A percentile compares a stretch with the other conserved stretches of the same genome.
Evolutionary conservation across 2,888 invertebrate species (phyloP).

Genomic region (Phortica magna): DNA sequence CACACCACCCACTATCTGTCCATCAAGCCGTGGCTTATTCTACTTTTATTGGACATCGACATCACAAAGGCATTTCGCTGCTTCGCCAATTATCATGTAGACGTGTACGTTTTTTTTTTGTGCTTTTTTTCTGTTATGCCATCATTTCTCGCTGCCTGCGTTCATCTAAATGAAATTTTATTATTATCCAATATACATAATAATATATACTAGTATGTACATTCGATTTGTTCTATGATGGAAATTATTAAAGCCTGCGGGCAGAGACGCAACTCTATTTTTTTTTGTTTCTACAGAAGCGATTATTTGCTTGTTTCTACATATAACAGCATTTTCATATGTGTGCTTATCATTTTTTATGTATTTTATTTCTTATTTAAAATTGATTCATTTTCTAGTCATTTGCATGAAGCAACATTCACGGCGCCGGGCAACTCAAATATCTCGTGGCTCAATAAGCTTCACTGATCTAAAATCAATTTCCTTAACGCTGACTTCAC

Average conservation of each 20-base stretch:
- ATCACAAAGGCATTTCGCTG: constrained; percentile 55
- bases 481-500: constrained; percentile 6
- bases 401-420: constrained; percentile 12
- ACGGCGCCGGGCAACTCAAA: constrained; percentile 9
- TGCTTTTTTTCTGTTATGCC: neutral
- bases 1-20: constrained; percentile 56
- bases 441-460: constrained; percentile 8
- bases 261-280: neutral
- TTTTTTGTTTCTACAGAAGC: neutral
- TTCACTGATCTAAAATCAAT: neutral
- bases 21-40: constrained; percentile 41
- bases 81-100: constrained; percentile 60
- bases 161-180: constrained; percentile 19
- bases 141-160: neutral
- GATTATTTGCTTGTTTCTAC: neutral
- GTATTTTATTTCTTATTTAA: neutral
- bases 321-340: too few relatives aligned
- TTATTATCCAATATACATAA: constrained; percentile 14
- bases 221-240: constrained; percentile 36
- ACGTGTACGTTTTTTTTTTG: constrained; percentile 32
- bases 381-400: neutral
- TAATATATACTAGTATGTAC: constrained; percentile 44
- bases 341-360: neutral
- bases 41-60: constrained; percentile 50
- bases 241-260: neutral